Evolutionary conservation across 1,140 invertebrate genomes (phyloP).

Genomic region (Stegodyphus mimosarum): DNA sequence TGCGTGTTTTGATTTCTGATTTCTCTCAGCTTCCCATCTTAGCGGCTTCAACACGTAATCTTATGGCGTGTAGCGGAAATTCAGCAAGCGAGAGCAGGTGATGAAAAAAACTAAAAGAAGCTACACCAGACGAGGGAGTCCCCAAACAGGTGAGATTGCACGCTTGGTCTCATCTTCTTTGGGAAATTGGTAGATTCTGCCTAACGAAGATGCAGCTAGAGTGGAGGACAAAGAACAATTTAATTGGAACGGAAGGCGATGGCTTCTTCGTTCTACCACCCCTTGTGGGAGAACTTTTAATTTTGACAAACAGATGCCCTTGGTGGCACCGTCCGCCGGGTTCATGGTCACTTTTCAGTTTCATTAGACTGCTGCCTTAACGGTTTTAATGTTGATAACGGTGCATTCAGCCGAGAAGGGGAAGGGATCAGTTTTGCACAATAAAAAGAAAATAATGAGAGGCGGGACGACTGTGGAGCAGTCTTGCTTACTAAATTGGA

Average conservation of each 20-base stretch:
- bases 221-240: neutral
- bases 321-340: no score
- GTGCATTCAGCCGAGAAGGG: no score
- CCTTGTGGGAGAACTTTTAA: neutral
- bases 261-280: neutral
- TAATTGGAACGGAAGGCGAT: neutral
- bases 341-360: neutral
- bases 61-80: conserved; percentile 54
- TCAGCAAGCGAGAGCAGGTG: conserved; percentile 33
- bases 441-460: no score
- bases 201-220: neutral
- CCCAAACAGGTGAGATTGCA: conserved; percentile 42
- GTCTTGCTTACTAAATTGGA: no score
- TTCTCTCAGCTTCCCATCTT: neutral
- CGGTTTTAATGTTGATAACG: no score
- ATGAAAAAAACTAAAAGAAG: conserved; percentile 4
- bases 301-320: neutral
- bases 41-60: neutral
- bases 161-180: conserved; percentile 30
- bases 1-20: neutral
- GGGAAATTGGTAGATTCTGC: neutral
- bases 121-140: conserved; percentile 17
- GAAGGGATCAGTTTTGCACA: no score
- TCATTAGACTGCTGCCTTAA: no score
- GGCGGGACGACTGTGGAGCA: no score